These are phyloP conservation scores for Loris lydekkerianus DNA, from an alignment of 2,797 vertebrate species.

Conservation along the genomic window DNA sequence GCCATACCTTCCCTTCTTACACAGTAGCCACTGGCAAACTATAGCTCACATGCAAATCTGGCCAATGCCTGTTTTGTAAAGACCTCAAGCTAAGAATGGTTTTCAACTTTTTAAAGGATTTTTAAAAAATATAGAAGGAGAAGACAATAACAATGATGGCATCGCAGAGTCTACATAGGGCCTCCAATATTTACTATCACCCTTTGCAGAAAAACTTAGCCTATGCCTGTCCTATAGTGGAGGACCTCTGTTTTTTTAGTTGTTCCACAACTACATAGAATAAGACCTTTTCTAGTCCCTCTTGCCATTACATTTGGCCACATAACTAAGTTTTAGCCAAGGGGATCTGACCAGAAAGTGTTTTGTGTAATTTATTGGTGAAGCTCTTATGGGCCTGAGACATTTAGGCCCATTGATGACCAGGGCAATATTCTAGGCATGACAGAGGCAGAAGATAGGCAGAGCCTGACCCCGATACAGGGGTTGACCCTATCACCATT, in stretches of 20 bases:
- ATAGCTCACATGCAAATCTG: accelerated
- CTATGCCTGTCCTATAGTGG: background rate
- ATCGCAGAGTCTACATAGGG: background rate
- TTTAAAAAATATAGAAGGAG: background rate
- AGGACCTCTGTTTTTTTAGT: background rate
- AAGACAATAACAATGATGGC: background rate
- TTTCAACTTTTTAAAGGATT: constrained; percentile 21
- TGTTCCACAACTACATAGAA: background rate
- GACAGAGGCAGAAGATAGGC: background rate
- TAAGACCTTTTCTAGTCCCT: background rate
- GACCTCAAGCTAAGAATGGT: background rate
- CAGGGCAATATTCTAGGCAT: background rate
- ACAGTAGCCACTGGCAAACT: background rate
- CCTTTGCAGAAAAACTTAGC: background rate
- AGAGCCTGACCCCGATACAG: background rate
- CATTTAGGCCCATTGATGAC: background rate
- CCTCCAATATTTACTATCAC: background rate
- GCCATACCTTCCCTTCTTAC: background rate
- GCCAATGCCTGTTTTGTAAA: background rate
- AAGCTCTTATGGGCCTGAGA: background rate
- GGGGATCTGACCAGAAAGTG: background rate
- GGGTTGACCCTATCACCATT: background rate
- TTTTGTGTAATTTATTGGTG: background rate
- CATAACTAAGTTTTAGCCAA: background rate
- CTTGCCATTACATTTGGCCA: background rate